These are phyloP conservation scores for Pseudochirops corinnae DNA, from an alignment of 2,797 vertebrate species.

Conservation along the genomic window DNA sequence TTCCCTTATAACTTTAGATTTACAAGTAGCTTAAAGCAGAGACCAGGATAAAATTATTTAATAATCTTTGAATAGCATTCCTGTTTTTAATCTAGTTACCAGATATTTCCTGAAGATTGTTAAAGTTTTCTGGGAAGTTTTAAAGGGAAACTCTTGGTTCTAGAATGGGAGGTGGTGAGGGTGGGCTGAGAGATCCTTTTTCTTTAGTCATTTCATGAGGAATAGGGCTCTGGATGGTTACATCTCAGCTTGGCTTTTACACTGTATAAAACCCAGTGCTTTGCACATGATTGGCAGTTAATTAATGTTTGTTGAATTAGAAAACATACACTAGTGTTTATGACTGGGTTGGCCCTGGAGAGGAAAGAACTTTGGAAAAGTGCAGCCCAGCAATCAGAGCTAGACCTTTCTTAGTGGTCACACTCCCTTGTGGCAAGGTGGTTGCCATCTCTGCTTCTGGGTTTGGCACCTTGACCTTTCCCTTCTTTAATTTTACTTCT, in stretches of 20 bases:
- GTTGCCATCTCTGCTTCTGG: slow-evolving; percentile 1
- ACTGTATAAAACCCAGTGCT: not conserved
- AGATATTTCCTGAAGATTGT: slow-evolving; percentile 35
- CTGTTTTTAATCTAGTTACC: slow-evolving; percentile 34
- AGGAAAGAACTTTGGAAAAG: not conserved
- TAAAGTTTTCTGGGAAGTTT: slow-evolving; percentile 5
- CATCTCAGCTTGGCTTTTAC: slow-evolving; percentile 11
- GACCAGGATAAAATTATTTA: slow-evolving; percentile 21
- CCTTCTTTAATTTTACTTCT: slow-evolving; percentile 7
- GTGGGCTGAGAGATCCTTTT: slow-evolving; percentile 39
- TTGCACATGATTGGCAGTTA: not conserved
- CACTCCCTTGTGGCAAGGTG: not conserved
- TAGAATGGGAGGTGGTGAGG: not conserved
- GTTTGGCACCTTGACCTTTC: slow-evolving; percentile 34
- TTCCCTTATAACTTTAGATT: slow-evolving; percentile 50
- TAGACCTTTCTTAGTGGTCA: not conserved
- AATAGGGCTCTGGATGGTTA: not conserved
- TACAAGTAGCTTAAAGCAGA: slow-evolving; percentile 29
- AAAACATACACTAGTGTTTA: not conserved
- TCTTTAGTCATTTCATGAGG: slow-evolving; percentile 15
- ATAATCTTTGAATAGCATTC: slow-evolving; percentile 53
- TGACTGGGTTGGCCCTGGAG: not conserved
- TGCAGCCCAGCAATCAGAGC: not conserved
- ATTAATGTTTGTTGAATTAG: not conserved
- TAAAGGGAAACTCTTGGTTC: slow-evolving; percentile 35